These are phyloP conservation scores for Chelon auratus DNA, from an alignment of 2,797 vertebrate species.

Conservation along the genomic window DNA sequence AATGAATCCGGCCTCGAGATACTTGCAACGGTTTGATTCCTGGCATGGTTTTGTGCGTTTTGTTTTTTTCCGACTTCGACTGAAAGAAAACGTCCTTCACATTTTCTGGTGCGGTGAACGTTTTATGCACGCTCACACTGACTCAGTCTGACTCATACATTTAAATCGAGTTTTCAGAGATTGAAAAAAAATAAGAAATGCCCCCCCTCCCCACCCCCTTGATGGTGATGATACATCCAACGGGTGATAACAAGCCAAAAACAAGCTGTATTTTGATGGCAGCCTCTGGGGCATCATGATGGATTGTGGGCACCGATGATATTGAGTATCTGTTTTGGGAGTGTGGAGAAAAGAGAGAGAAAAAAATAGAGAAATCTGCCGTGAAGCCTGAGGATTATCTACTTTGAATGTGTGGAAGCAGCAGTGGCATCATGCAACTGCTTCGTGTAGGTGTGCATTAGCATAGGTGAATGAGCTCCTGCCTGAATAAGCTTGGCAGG, in stretches of 20 bases:
- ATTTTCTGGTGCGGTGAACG: conserved; percentile 5
- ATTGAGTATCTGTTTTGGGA: conserved; percentile 42
- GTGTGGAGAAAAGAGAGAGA: conserved; percentile 19
- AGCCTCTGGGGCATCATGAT: conserved; percentile 67
- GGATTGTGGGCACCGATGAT: conserved; percentile 67
- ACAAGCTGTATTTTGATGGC: conserved; percentile 57
- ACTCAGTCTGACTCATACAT: conserved; percentile 60
- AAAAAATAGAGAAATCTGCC: conserved; percentile 9
- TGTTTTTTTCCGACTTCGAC: too few relatives aligned
- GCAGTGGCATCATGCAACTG: conserved; percentile 36
- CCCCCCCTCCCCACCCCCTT: conserved; percentile 27
- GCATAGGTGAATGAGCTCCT: conserved; percentile 57
- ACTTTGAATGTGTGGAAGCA: conserved; percentile 37
- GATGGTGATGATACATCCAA: conserved; percentile 57
- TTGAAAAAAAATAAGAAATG: conserved; percentile 30
- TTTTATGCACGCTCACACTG: conserved; percentile 43
- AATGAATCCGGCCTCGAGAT: background rate
- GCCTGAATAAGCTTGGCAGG: conserved; percentile 49
- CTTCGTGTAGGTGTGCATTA: conserved; percentile 69
- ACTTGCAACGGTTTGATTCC: background rate
- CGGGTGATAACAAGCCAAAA: conserved; percentile 44
- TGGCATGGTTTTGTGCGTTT: too few relatives aligned
- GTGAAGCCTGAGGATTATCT: conserved; percentile 62
- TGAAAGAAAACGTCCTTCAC: background rate
- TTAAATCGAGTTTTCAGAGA: conserved; percentile 29